Evolutionary conservation across 2,797 vertebrate species (phyloP).

Genomic region (Intellagama lesueurii): DNA sequence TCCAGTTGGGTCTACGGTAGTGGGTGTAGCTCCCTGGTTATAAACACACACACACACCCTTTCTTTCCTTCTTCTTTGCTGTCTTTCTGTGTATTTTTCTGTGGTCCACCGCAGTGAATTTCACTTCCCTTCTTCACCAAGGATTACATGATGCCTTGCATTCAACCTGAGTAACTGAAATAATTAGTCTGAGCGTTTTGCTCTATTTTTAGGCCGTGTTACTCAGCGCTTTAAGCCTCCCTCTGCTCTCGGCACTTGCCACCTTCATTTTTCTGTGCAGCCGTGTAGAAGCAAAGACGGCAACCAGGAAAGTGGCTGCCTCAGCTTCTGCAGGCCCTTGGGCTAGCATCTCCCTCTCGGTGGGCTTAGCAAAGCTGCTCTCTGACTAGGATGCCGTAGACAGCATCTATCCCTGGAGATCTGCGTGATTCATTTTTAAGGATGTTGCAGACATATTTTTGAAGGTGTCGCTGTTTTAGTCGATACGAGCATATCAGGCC

Average conservation of each 20-base stretch:
- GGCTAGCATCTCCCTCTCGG: background rate
- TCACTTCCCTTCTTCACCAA: constrained; percentile 13
- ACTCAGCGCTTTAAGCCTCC: constrained; percentile 64
- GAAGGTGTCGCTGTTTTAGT: background rate
- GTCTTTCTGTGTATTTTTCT: background rate
- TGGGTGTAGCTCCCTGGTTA: too few relatives aligned
- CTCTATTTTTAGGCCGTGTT: constrained; percentile 69
- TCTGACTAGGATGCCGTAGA: background rate
- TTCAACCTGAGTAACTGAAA: constrained; percentile 48
- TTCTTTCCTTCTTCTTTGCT: background rate
- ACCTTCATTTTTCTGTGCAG: background rate
- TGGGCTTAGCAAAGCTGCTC: background rate
- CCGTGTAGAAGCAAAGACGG: background rate
- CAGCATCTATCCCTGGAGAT: background rate
- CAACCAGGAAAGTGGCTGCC: background rate
- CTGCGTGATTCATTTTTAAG: background rate
- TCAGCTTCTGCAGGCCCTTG: too few relatives aligned
- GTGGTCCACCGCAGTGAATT: background rate
- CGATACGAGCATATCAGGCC: too few relatives aligned
- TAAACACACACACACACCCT: background rate
- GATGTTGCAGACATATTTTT: background rate
- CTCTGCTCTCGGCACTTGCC: background rate
- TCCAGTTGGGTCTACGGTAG: accelerated
- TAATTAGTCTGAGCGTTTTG: constrained; percentile 52
- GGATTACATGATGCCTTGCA: constrained; percentile 48